Base-by-base conservation (phyloP, 2,797 vertebrate genomes). In the Onychomys leucogaster region DNA sequence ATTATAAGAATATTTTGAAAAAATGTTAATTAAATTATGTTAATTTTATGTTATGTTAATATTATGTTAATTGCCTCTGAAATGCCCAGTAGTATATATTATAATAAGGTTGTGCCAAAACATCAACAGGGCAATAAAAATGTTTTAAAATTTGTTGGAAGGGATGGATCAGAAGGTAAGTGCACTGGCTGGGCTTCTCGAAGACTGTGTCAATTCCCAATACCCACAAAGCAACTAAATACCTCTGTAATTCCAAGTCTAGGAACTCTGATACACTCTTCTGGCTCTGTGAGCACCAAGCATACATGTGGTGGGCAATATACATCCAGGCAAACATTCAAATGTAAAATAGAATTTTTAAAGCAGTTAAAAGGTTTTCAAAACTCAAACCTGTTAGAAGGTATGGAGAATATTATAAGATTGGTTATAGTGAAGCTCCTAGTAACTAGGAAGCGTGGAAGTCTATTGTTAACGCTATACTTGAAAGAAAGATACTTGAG, bases 1-100 rank as follows among this genome's bases (percentile, higher is more conserved):
- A 65, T 65, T 65, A 65, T 7, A 52, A 65, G 27, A 83, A 52
- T 88, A 86, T 71, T 86, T 91, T 89, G n/a, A 55, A 94, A 91
- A 65, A 65, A 81, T 55, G 43, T 9, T 10, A 76, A 46, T 87
- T 49, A 0, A 81, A 2, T 21, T 59, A 14, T 46, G 46, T 46
- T 46, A 46, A 46, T 52, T 10, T 52, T 52, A 55, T 55, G 52
- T 55, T 55, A 55, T 55, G 55, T 55, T 55, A 55, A 55, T 55
- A 16, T 17, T 55, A 55, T 55, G 13, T 55, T 55, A 55, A 55
- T 55, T 67, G 4, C 2, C 65, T 81, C 93, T 84, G n/a, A 46
- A 93, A 89, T 75, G 41, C 29, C 52, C 3, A 65, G 8, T 55
- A 37, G 37, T 6, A 82, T 46, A 49, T 0, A 80, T 1, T 34